Percentiles rank a stretch among this genome's conserved stretches.
These are phyloP conservation scores for Aeoliscus strigatus DNA, from an alignment of 2,797 vertebrate genomes.

Conservation along the genomic window DNA sequence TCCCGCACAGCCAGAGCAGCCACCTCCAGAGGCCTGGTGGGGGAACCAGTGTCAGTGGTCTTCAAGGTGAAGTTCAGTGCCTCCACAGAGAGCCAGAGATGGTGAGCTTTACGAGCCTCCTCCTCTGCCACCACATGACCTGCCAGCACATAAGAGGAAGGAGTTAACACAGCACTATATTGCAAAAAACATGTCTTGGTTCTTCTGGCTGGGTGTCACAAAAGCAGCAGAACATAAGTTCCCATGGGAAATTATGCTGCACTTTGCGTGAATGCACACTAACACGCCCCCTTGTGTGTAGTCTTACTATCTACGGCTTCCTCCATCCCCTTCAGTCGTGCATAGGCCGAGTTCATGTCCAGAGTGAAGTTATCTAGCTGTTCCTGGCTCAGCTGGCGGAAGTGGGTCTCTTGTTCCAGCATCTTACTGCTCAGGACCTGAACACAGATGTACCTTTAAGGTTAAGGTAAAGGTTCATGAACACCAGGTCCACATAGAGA, in stretches of 20 bases:
- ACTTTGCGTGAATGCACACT: too few species aligned
- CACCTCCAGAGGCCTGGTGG: constrained; percentile 77
- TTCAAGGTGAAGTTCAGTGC: constrained; percentile 83
- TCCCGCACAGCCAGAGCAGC: constrained; percentile 79
- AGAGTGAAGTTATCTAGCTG: constrained; percentile 92
- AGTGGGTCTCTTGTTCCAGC: constrained; percentile 85
- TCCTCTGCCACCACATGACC: constrained; percentile 89
- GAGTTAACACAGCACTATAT: too few species aligned
- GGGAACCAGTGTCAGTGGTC: constrained; percentile 70
- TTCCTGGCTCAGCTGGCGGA: constrained; percentile 86
- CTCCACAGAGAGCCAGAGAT: constrained; percentile 93
- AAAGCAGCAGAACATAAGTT: too few species aligned
- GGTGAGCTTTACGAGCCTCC: constrained; percentile 88
- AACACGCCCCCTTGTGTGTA: too few species aligned
- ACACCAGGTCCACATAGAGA: too few species aligned
- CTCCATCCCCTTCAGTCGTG: constrained; percentile 89
- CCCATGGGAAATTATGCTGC: too few species aligned
- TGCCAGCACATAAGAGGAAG: constrained; percentile 43
- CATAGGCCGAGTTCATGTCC: constrained; percentile 92
- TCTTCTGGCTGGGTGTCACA: too few species aligned
- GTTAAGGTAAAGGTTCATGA: too few species aligned
- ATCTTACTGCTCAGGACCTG: constrained; percentile 84
- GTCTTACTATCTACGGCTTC: constrained; percentile 90
- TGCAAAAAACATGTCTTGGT: too few species aligned
- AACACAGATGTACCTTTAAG: too few species aligned